Percentiles rank a stretch among this genome's conserved stretches.
Conservation (phyloP, 2,113 vertebrate genomes). For the Myotis davidii region DNA sequence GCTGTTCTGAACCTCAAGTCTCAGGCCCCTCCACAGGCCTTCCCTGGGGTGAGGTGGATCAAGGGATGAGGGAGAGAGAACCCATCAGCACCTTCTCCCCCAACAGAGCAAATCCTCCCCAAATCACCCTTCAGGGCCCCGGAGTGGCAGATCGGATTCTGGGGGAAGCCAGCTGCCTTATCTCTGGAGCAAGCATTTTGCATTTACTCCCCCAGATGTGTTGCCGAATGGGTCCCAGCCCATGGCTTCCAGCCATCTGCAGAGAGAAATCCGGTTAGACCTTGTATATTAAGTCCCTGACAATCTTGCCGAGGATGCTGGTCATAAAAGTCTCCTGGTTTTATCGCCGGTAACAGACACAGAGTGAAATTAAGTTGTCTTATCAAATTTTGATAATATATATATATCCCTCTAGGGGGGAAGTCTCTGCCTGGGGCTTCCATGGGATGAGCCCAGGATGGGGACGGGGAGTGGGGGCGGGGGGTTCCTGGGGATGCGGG, state of each 20-base stretch:
- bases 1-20: neutral
- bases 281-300: constrained; percentile 91
- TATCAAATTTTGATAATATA: constrained; percentile 90
- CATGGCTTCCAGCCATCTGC: constrained; percentile 88
- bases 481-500: neutral
- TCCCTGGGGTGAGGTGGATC: neutral
- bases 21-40: neutral
- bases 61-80: neutral
- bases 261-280: constrained; percentile 90
- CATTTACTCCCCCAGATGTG: constrained; percentile 88
- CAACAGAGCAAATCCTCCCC: constrained; percentile 59
- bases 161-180: constrained; percentile 83
- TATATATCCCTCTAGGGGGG: constrained; percentile 86
- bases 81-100: neutral
- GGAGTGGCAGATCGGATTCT: constrained; percentile 78
- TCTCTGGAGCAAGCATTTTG: constrained; percentile 87
- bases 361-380: constrained; percentile 91
- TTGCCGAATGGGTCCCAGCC: constrained; percentile 87
- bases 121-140: constrained; percentile 75
- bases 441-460: constrained; percentile 78
- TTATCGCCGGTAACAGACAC: constrained; percentile 90
- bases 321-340: constrained; percentile 90
- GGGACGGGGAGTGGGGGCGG: neutral
- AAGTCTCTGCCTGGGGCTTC: constrained; percentile 82
- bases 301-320: constrained; percentile 88